Evolutionary conservation across 2,797 vertebrate species (phyloP).

Genomic region (Apodemus agrarius): DNA sequence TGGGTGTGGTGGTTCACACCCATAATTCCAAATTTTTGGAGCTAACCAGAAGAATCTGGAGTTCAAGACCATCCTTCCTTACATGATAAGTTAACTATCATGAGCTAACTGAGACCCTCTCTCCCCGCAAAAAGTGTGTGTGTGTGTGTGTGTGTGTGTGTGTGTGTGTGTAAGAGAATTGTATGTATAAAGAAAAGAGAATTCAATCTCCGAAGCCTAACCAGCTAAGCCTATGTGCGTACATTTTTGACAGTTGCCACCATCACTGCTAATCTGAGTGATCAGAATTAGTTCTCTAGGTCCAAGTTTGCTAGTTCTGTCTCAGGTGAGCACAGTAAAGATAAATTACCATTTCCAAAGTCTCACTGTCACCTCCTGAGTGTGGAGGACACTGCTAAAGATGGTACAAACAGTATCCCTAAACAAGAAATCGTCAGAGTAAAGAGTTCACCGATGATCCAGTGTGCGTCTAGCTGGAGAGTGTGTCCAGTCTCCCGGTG

Average conservation of each 20-base stretch:
- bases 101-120: neutral
- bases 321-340: neutral
- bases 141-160: neutral
- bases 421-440: neutral
- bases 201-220: neutral
- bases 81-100: neutral
- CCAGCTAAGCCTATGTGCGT: neutral
- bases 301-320: neutral
- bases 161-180: neutral
- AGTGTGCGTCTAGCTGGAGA: accelerated
- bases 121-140: neutral
- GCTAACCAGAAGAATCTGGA: neutral
- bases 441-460: accelerated
- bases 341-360: neutral
- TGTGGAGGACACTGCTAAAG: neutral
- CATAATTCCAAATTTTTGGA: neutral
- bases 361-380: neutral
- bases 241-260: neutral
- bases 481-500: accelerated
- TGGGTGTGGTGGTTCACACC: neutral
- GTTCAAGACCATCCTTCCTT: neutral
- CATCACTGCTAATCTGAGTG: neutral
- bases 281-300: neutral
- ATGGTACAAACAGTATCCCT: neutral
- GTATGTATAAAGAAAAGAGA: neutral